Conservation (phyloP, 2,888 invertebrate species). For the Acanthosepion esculentum region DNA sequence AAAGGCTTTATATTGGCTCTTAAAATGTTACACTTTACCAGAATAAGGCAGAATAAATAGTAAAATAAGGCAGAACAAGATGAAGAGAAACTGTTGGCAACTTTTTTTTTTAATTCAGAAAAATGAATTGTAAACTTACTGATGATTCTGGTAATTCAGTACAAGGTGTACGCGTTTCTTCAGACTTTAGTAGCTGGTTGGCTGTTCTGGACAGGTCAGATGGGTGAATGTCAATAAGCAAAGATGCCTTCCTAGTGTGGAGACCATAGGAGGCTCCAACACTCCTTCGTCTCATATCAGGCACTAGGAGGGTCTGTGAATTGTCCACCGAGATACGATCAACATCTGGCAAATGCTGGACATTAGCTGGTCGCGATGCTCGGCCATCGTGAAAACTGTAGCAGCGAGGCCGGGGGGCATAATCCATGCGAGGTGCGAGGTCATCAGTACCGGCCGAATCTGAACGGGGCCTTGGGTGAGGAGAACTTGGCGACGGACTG, state of each 20-base stretch:
- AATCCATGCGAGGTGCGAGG: conserved; percentile 55
- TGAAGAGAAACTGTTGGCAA: too few relatives aligned
- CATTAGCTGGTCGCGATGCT: conserved; percentile 60
- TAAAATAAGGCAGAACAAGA: too few relatives aligned
- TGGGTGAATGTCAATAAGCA: conserved; percentile 65
- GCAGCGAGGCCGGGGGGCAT: conserved; percentile 62
- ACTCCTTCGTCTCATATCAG: conserved; percentile 68
- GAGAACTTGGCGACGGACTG: conserved; percentile 57
- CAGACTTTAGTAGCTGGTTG: conserved; percentile 38
- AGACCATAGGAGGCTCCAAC: conserved; percentile 66
- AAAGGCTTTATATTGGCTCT: too few relatives aligned
- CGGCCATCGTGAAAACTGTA: conserved; percentile 69
- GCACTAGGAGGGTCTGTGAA: conserved; percentile 59
- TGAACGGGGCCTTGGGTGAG: conserved; percentile 62
- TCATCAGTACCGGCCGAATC: conserved; percentile 66
- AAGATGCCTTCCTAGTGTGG: conserved; percentile 64
- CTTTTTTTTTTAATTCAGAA: background rate
- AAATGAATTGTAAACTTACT: background rate
- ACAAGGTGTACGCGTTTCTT: conserved; percentile 36
- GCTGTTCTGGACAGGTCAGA: conserved; percentile 59
- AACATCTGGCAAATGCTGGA: conserved; percentile 53
- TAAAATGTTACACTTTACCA: too few relatives aligned
- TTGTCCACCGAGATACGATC: conserved; percentile 58
- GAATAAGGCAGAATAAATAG: too few relatives aligned
- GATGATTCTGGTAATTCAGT: conserved; percentile 38